Evolutionary conservation across 2,888 invertebrate genomes (phyloP).

Genomic region (Cactoblastis cactorum): DNA sequence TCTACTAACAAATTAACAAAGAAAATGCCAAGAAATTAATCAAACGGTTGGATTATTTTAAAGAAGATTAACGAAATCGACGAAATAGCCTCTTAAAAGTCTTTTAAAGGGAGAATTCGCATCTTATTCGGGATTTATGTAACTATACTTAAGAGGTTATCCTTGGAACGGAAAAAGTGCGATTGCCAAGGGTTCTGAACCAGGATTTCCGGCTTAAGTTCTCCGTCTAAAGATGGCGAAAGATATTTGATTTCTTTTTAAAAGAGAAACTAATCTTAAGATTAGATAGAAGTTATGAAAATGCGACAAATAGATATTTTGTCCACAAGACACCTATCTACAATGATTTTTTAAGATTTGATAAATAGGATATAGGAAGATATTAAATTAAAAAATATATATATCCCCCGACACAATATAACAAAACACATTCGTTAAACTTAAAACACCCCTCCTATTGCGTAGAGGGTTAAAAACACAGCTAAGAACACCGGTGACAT

Average conservation of each 20-base stretch:
- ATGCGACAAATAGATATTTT: too few relatives aligned
- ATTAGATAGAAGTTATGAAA: background rate
- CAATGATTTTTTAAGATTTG: too few relatives aligned
- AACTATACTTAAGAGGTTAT: conserved; percentile 1
- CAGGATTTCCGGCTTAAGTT: conserved; percentile 11
- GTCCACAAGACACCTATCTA: too few relatives aligned
- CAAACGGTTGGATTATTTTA: conserved; percentile 1
- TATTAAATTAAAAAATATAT: too few relatives aligned
- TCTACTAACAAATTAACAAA: background rate
- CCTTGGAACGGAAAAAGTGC: conserved; percentile 6
- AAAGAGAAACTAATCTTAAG: background rate
- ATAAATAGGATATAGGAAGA: too few relatives aligned
- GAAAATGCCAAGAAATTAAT: background rate
- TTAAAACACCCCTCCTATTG: too few relatives aligned
- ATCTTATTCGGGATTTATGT: background rate
- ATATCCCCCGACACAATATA: too few relatives aligned
- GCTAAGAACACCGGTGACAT: too few relatives aligned
- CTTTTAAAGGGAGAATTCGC: background rate
- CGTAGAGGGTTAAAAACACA: too few relatives aligned
- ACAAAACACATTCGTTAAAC: too few relatives aligned
- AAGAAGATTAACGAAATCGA: conserved; percentile 7
- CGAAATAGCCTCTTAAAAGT: background rate
- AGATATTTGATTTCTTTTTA: conserved; percentile 10
- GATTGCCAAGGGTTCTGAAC: conserved; percentile 2
- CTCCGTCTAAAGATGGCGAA: conserved; percentile 10